Evolutionary conservation across 2,113 vertebrate genomes (phyloP), one percentile per base, ranked within the genome.

Genomic region (Rallus limicola): DNA sequence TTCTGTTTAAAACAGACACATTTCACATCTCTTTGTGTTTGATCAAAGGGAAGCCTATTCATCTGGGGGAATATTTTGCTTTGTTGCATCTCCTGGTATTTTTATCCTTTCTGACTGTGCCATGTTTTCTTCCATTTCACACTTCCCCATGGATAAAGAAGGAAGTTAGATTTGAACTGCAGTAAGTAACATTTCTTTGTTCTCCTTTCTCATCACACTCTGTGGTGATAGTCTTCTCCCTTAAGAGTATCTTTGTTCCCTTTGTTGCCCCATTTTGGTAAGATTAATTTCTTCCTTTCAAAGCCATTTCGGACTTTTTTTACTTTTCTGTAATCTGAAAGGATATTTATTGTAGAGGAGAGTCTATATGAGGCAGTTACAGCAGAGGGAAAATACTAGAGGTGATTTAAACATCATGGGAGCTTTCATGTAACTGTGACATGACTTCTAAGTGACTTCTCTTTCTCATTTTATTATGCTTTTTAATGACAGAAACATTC

Each of bases 41-140:
- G 53, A 96, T 92, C 77, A 94, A 94, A 96, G 70, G 31, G 44
- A 95, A 86, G 24, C 44, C 31, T 82, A 1, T 69, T 94, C 83
- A 84, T 79, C 69, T 55, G 40, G 69, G 69, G 25, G 29, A 58
- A 50, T 62, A 28, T 79, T 92, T 82, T 76, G 44, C 53, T 88
- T 90, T 92, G 65, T 92, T 93, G 21, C 69, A 38, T 86, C 60
- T 94, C 80, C 48, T 94, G 85, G 20, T 83, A 76, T 69, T 94
- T 92, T 75, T 80, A 42, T 76, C 34, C 63, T 93, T 94, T 81
- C 79, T 75, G 93, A 14, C 44, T 93, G 79, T 70, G 86, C 48
- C 58, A n/a, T 5, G 3, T 83, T 92, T 82, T 81, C 59, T 72
- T 80, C 52, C 26, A 24, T 86, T 88, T 92, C 86, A 92, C 48